Evolutionary conservation across 2,113 vertebrate genomes (phyloP), one percentile per base, ranked within the genome.

Genomic region (Merops nubicus): DNA sequence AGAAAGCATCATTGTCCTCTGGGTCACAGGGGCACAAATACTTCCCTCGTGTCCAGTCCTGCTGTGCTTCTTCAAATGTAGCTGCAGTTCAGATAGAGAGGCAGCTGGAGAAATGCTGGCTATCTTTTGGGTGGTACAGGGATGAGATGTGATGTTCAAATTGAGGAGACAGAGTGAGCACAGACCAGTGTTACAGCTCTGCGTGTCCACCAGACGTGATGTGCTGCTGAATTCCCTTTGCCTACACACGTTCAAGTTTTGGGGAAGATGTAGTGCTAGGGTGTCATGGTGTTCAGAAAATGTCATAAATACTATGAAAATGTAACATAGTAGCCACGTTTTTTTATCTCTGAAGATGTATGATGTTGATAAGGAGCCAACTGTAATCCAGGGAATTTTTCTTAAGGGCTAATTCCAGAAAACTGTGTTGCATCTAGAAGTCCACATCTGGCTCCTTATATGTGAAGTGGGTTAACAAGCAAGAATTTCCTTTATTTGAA

Each of bases 291-390:
- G n/a, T n/a, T n/a, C n/a, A n/a, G 23, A 56, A 36, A 31, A 31
- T 54, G 42, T 57, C 26, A 7, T 6, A 3, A 85, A 25, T 11
- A 5, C 4, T 29, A 4, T 50, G 59, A 36, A 50, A 59, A 65
- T 0, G 5, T 34, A 64, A 19, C 3, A 0, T 10, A 59, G 11
- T 23, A 23, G 20, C 31, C 11, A 33, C 21, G 8, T 0, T 11
- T 29, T 18, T 68, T 43, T 17, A 42, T 36, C 25, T 15, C 11
- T 78, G 59, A 60, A 73, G n/a, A 9, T 15, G 6, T 25, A 23
- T 22, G 31, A 8, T 8, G 45, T 10, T 63, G 42, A 38, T 50
- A 45, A 2, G 8, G n/a, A 29, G 22, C 38, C 11, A 10, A 6
- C 15, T 70, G 9, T 63, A 47, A 64, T 59, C 48, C 57, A 29